Evolutionary conservation across 2,888 invertebrate species (phyloP).

Genomic region (Marasmarcha lunaedactyla): DNA sequence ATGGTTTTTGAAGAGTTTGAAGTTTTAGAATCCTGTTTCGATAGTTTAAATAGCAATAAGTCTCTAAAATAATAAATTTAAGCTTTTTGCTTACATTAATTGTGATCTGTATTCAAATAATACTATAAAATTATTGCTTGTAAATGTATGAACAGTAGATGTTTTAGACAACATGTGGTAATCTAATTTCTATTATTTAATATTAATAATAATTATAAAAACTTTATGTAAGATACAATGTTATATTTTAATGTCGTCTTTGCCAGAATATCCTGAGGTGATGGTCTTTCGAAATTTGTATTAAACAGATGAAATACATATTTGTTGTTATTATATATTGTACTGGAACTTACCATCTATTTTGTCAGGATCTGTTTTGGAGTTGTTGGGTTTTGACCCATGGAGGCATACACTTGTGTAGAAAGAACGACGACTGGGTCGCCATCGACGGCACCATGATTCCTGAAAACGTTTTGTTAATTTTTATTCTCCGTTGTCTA

Average conservation of each 20-base stretch:
- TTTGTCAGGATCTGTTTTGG: conserved; percentile 51
- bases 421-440: conserved; percentile 56
- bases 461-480: too few species aligned
- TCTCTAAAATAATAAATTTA: conserved; percentile 46
- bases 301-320: conserved; percentile 24
- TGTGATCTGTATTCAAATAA: conserved; percentile 62
- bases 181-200: conserved; percentile 3
- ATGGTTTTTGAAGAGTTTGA: conserved; percentile 89
- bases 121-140: conserved; percentile 61
- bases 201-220: not conserved
- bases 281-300: conserved; percentile 52
- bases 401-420: conserved; percentile 52
- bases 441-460: conserved; percentile 75
- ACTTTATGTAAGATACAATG: conserved; percentile 15
- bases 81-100: conserved; percentile 43
- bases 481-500: too few species aligned
- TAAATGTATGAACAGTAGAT: conserved; percentile 37
- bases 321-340: conserved; percentile 16
- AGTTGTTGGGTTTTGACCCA: conserved; percentile 44
- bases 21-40: conserved; percentile 73
- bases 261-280: conserved; percentile 42
- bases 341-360: conserved; percentile 48
- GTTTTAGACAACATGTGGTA: conserved; percentile 8
- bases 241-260: conserved; percentile 25
- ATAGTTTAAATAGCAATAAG: conserved; percentile 71